Conservation (phyloP, 1,140 invertebrate genomes). For the Drosophila ogumai region DNA sequence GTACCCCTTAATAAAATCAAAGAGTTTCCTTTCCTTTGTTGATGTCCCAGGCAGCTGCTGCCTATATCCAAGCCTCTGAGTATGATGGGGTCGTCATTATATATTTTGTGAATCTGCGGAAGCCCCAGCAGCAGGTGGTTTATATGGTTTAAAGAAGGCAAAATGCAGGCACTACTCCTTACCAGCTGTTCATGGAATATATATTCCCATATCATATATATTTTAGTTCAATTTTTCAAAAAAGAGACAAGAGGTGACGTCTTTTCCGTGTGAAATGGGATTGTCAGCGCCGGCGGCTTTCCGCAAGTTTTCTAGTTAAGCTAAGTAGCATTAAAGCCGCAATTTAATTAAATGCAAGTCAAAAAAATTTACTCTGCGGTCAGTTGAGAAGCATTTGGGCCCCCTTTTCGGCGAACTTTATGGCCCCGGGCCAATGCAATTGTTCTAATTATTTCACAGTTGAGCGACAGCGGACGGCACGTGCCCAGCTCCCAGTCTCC, state of each 20-base stretch:
- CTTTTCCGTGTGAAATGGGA: constrained; percentile 42
- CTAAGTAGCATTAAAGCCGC: constrained; percentile 70
- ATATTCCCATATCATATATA: constrained; percentile 5
- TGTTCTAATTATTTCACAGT: constrained; percentile 71
- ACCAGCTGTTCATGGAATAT: not conserved
- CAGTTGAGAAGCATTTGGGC: not conserved
- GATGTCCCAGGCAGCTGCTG: constrained; percentile 60
- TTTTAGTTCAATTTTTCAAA: constrained; percentile 3
- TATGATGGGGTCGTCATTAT: constrained; percentile 48
- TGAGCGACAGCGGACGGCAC: constrained; percentile 55
- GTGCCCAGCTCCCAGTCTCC: constrained; percentile 42
- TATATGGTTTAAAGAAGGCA: constrained; percentile 37
- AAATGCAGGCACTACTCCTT: constrained; percentile 42
- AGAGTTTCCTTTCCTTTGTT: constrained; percentile 14
- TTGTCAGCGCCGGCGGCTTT: constrained; percentile 18
- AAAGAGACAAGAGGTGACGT: not conserved
- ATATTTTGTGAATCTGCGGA: constrained; percentile 15
- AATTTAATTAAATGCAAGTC: constrained; percentile 77
- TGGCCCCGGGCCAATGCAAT: constrained; percentile 68
- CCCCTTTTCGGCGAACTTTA: constrained; percentile 22
- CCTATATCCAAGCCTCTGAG: constrained; percentile 43
- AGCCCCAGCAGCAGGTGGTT: constrained; percentile 72
- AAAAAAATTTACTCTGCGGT: constrained; percentile 51
- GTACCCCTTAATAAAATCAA: not conserved
- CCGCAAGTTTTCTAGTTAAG: constrained; percentile 73